These are phyloP conservation scores for Sebastes umbrosus DNA, from an alignment of 2,797 vertebrate genomes.

Conservation along the genomic window DNA sequence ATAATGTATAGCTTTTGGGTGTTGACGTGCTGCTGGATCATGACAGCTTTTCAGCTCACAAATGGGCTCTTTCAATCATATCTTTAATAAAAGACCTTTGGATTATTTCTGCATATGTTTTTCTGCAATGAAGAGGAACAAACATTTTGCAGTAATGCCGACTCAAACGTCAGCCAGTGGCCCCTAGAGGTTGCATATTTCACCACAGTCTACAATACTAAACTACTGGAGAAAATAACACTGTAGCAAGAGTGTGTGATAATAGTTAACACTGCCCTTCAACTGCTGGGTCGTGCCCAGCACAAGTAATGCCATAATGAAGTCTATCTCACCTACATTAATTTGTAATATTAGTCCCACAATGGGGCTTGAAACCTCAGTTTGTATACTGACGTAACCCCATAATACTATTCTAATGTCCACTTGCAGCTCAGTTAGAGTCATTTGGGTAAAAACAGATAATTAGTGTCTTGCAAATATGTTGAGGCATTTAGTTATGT, in stretches of 20 bases:
- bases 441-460: neutral
- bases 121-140: neutral
- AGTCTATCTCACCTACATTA: neutral
- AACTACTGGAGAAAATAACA: neutral
- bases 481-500: too few species aligned
- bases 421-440: neutral
- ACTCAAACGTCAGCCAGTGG: neutral
- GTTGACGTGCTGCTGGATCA: constrained; percentile 44
- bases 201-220: neutral
- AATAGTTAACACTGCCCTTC: too few species aligned
- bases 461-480: too few species aligned
- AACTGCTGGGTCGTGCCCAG: neutral
- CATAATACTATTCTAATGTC: neutral
- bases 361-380: neutral
- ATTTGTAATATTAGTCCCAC: neutral
- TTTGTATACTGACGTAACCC: neutral
- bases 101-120: neutral
- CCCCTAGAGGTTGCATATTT: neutral
- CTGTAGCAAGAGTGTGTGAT: neutral
- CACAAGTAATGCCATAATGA: neutral
- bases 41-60: constrained; percentile 26
- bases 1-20: constrained; percentile 61
- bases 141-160: neutral
- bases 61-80: constrained; percentile 2
- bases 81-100: constrained; percentile 16